Conservation (phyloP, 2,888 invertebrate species). For the Tetropium fuscum region DNA sequence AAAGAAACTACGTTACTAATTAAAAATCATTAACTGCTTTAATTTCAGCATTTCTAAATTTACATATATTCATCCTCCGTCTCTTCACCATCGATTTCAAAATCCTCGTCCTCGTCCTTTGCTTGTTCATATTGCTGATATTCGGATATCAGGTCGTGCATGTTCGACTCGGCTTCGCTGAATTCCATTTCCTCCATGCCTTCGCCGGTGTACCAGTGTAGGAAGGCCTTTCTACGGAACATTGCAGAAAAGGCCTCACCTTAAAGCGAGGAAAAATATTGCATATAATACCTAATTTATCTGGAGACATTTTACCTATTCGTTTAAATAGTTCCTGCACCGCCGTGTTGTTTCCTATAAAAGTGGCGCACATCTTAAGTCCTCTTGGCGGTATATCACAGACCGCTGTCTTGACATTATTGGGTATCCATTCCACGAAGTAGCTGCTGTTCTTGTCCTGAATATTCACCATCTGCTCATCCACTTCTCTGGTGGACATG, state of each 20-base stretch:
- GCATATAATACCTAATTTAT: neutral
- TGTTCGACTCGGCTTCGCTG: slow-evolving; percentile 79
- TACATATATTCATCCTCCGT: too few species aligned
- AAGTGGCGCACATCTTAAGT: slow-evolving; percentile 76
- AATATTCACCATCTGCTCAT: slow-evolving; percentile 74
- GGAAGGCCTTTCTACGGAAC: slow-evolving; percentile 80
- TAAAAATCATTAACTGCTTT: slow-evolving; percentile 38
- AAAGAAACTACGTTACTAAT: neutral
- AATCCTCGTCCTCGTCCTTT: slow-evolving; percentile 70
- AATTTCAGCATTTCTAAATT: too few species aligned
- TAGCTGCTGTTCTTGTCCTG: slow-evolving; percentile 78
- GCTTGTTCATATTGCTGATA: slow-evolving; percentile 83
- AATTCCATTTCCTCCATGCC: slow-evolving; percentile 82
- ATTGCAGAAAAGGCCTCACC: slow-evolving; percentile 70
- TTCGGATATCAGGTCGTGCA: slow-evolving; percentile 80
- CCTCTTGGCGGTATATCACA: slow-evolving; percentile 80
- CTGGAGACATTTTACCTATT: slow-evolving; percentile 47
- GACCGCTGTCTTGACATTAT: slow-evolving; percentile 79
- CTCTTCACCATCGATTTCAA: slow-evolving; percentile 34
- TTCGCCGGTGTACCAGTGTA: slow-evolving; percentile 83
- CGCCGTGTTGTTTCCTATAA: slow-evolving; percentile 74
- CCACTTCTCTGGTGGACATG: slow-evolving; percentile 75
- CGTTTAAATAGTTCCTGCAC: slow-evolving; percentile 84
- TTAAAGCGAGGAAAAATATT: slow-evolving; percentile 2
- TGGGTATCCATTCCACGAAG: slow-evolving; percentile 76